These are phyloP conservation scores for Apeira syringaria DNA, from an alignment of 2,888 invertebrate species.

Conservation along the genomic window DNA sequence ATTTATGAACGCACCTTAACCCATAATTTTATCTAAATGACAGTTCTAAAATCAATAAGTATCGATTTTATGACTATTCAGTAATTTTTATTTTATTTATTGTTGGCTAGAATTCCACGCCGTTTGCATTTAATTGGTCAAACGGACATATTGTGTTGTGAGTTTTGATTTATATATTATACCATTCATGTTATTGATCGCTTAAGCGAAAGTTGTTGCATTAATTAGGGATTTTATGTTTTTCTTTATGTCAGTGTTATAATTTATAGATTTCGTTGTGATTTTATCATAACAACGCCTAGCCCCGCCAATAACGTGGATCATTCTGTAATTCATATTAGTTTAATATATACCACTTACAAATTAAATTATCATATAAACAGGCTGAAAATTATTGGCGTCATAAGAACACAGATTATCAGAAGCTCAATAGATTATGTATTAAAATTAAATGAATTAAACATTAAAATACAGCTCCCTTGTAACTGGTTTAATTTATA, in stretches of 20 bases:
- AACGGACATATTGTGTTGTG: slow-evolving; percentile 61
- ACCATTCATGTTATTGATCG: slow-evolving; percentile 48
- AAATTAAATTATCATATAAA: too few species aligned
- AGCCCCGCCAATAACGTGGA: slow-evolving; percentile 60
- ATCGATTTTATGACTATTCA: background rate
- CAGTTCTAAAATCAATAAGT: background rate
- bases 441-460: too few species aligned
- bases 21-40: slow-evolving; percentile 16
- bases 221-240: slow-evolving; percentile 47
- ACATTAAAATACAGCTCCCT: too few species aligned
- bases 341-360: slow-evolving; percentile 17
- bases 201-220: slow-evolving; percentile 64
- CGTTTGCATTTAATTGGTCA: slow-evolving; percentile 50
- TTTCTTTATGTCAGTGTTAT: slow-evolving; percentile 45
- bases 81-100: background rate
- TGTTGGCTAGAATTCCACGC: slow-evolving; percentile 27
- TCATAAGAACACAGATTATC: too few species aligned
- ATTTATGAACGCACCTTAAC: slow-evolving; percentile 5
- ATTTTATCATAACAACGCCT: slow-evolving; percentile 48
- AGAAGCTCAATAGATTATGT: too few species aligned
- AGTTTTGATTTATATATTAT: slow-evolving; percentile 37
- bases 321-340: slow-evolving; percentile 48
- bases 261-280: slow-evolving; percentile 57
- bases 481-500: slow-evolving; percentile 28
- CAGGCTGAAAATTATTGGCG: too few species aligned